Evolutionary conservation across 2,888 invertebrate genomes (phyloP), one percentile per base, ranked within the genome.

Genomic region (Noctua janthina): DNA sequence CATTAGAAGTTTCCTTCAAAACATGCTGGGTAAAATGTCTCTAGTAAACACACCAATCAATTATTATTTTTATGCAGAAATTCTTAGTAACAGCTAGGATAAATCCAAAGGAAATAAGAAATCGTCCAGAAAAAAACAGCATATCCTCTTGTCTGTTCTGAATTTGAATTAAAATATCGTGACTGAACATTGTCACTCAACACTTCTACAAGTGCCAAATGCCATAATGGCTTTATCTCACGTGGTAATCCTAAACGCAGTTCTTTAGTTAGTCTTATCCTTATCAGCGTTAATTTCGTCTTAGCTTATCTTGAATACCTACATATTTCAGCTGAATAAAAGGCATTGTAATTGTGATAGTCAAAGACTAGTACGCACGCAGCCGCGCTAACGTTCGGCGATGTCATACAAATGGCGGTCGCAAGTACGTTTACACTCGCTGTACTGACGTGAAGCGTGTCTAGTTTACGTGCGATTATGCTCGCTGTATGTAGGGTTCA

Each of bases 211-310:
- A 62, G 29, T 15, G 15, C 7, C 17, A 35, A 46, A 68, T 51
- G n/a, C 6, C 39, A 43, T 59, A 51, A 54, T 56, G 2, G 11
- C n/a, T 23, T 51, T 49, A 62, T 43, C 54, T n/a, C 10, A 17
- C 0, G n/a, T 5, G 78, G 7, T 78, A 49, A 78, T 46, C 17
- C n/a, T 10, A 59, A 51, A 51, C 66, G 5, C 51, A 54, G 56
- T 56, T 74, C 0, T 56, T 56, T 20, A 23, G 7, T 56, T 35
- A 13, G 43, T 51, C 15, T 56, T 59, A 59, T 74, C 49, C 17
- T 43, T 79, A 81, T 59, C 80, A 56, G 35, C 20, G 23, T 35
- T 35, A 51, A 35, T 74, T 68, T 74, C n/a, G n/a, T n/a, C 35
- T n/a, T 13, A 39, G 56, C 39, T 56, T 67, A 59, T 81, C 74